These are phyloP conservation scores for Varroa destructor DNA, from an alignment of 1,140 invertebrate species.

Conservation along the genomic window DNA sequence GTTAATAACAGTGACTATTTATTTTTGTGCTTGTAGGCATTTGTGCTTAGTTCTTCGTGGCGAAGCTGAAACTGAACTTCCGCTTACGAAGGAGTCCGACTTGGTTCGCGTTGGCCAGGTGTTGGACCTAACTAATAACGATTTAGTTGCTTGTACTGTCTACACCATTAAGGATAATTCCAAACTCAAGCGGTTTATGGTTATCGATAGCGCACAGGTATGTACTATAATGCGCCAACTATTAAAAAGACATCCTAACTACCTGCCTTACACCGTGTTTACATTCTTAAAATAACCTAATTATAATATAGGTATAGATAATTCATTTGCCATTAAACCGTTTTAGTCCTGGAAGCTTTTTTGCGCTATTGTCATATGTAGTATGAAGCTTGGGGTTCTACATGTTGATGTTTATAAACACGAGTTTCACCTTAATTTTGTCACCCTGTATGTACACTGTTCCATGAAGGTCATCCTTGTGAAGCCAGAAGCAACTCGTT, in stretches of 20 bases:
- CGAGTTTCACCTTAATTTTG: no score
- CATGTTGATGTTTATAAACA: no score
- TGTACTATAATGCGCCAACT: no score
- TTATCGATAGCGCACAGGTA: slow-evolving; percentile 82
- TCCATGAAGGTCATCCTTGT: slow-evolving; percentile 56
- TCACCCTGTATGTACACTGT: no score
- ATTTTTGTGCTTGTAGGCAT: slow-evolving; percentile 45
- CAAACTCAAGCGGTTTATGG: slow-evolving; percentile 78
- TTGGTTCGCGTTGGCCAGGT: slow-evolving; percentile 82
- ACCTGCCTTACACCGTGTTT: no score
- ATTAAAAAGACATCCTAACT: no score
- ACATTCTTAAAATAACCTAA: no score
- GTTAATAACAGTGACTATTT: background rate
- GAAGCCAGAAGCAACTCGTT: slow-evolving; percentile 75
- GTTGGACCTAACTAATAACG: slow-evolving; percentile 88
- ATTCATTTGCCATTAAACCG: no score
- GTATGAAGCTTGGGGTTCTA: no score
- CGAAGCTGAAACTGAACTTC: slow-evolving; percentile 71
- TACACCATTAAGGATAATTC: slow-evolving; percentile 65
- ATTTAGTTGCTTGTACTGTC: slow-evolving; percentile 89
- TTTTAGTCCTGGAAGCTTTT: no score
- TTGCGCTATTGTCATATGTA: no score
- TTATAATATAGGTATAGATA: no score
- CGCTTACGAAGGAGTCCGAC: slow-evolving; percentile 72
- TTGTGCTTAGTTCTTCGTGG: slow-evolving; percentile 63